phyloP scores from a whole-genome alignment of 2,888 invertebrate species.

The Clistopyga incitator region DNA sequence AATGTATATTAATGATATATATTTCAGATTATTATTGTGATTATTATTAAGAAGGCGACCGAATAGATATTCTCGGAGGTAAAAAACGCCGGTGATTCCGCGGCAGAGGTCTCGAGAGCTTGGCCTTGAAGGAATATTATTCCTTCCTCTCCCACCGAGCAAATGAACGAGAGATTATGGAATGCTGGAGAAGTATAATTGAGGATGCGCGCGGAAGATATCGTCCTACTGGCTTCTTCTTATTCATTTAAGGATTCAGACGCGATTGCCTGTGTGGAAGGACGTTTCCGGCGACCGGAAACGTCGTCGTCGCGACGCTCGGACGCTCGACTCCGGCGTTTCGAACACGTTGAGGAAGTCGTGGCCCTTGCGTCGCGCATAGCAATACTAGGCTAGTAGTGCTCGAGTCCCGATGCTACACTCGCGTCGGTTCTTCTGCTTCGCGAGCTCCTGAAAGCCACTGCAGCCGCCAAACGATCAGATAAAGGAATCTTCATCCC shows the following conservation, averaged over 20 bases:
- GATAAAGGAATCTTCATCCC: neutral
- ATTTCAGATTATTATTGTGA: neutral
- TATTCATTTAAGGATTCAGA: slow-evolving; percentile 80
- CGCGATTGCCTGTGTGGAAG: slow-evolving; percentile 76
- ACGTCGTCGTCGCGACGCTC: slow-evolving; percentile 51
- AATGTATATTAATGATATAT: neutral
- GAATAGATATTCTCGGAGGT: slow-evolving; percentile 10
- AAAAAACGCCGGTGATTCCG: neutral
- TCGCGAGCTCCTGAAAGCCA: neutral
- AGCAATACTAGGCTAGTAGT: slow-evolving; percentile 76
- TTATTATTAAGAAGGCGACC: no score
- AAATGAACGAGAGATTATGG: slow-evolving; percentile 2
- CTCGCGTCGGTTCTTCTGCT: neutral
- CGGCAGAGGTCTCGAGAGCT: neutral
- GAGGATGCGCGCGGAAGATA: neutral
- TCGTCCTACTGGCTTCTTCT: slow-evolving; percentile 16
- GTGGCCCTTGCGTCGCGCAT: slow-evolving; percentile 78
- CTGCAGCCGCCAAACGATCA: neutral
- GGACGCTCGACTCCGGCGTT: slow-evolving; percentile 20
- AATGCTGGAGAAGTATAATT: neutral
- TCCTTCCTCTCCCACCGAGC: neutral
- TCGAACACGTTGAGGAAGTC: slow-evolving; percentile 76
- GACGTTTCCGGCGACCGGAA: slow-evolving; percentile 83
- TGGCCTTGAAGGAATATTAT: slow-evolving; percentile 20
- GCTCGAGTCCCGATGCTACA: slow-evolving; percentile 12